Conservation (phyloP, 2,888 invertebrate species). For the Apomyelois bistriatella region DNA sequence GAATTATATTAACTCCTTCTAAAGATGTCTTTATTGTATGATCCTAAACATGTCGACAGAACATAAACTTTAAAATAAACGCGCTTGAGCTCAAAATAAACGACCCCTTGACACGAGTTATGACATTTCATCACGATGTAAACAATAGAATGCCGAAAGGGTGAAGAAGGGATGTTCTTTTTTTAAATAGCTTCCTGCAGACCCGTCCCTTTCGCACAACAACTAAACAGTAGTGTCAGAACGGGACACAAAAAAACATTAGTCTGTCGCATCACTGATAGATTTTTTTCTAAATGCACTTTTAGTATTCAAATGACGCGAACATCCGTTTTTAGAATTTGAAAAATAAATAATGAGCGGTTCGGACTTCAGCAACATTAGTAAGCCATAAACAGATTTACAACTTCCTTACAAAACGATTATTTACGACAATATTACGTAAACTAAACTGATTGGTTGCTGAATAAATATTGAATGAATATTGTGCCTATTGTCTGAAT, state of each 20-base stretch:
- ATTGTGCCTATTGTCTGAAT: slow-evolving; percentile 26
- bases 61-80: slow-evolving; percentile 36
- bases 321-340: slow-evolving; percentile 75
- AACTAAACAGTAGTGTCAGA: slow-evolving; percentile 27
- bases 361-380: slow-evolving; percentile 45
- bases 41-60: slow-evolving; percentile 20
- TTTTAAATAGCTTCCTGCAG: slow-evolving; percentile 75
- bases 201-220: slow-evolving; percentile 47
- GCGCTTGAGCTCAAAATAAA: slow-evolving; percentile 37
- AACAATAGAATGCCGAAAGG: slow-evolving; percentile 72
- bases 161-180: slow-evolving; percentile 77
- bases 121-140: slow-evolving; percentile 48
- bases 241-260: slow-evolving; percentile 40
- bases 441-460: slow-evolving; percentile 22
- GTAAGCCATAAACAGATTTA: slow-evolving; percentile 66
- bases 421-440: slow-evolving; percentile 27
- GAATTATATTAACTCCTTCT: slow-evolving; percentile 54
- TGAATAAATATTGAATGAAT: slow-evolving; percentile 24
- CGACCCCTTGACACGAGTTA: slow-evolving; percentile 31
- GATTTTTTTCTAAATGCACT: slow-evolving; percentile 53
- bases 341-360: slow-evolving; percentile 61
- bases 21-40: slow-evolving; percentile 27
- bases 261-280: slow-evolving; percentile 21
- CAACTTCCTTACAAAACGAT: slow-evolving; percentile 63
- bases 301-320: slow-evolving; percentile 75